Conservation (phyloP, 2,888 invertebrate genomes). For the Tetramorium bicarinatum region DNA sequence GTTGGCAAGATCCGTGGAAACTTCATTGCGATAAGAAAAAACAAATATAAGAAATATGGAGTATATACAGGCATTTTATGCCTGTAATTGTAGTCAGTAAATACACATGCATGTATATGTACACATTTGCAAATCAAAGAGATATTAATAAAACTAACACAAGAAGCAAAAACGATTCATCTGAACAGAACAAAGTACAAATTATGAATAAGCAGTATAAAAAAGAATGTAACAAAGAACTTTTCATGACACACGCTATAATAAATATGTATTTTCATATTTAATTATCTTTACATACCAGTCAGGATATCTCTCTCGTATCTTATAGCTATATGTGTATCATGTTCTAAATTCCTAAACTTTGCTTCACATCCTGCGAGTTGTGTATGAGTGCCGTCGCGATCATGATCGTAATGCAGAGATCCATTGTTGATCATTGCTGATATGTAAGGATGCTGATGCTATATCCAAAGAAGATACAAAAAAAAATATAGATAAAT, state of each 20-base stretch:
- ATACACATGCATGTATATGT: background rate
- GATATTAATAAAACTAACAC: conserved; percentile 2
- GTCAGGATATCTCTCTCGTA: conserved; percentile 97
- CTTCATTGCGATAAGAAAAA: conserved; percentile 86
- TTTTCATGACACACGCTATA: conserved; percentile 17
- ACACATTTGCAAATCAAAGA: background rate
- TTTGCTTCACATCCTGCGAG: conserved; percentile 98
- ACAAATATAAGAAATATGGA: conserved; percentile 4
- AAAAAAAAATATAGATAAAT: background rate
- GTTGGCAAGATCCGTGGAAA: conserved; percentile 96
- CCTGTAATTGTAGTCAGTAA: background rate
- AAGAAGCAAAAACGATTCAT: background rate
- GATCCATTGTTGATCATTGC: conserved; percentile 99
- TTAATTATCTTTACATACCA: conserved; percentile 87
- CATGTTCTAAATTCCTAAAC: conserved; percentile 96
- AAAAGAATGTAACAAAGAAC: background rate
- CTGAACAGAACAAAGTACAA: conserved; percentile 19
- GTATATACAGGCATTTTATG: background rate
- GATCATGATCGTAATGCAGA: conserved; percentile 98
- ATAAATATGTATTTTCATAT: background rate
- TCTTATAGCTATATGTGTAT: conserved; percentile 95
- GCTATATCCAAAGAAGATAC: conserved; percentile 88
- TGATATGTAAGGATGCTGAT: conserved; percentile 99
- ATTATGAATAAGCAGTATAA: background rate
- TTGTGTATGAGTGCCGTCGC: conserved; percentile 99